Conservation (phyloP, 2,888 invertebrate species). For the Endotricha flammealis region DNA sequence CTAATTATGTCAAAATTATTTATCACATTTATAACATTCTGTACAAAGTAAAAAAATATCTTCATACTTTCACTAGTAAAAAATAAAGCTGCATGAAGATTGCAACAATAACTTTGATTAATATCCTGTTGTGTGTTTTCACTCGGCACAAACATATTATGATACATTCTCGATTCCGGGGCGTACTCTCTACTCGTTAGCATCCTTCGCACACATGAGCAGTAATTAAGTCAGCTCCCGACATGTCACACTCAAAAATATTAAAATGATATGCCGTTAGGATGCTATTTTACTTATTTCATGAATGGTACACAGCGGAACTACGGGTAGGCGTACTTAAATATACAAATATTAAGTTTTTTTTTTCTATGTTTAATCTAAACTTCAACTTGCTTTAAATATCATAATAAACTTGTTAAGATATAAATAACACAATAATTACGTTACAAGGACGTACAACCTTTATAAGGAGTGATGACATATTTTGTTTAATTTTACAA, state of each 20-base stretch:
- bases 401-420: conserved; percentile 60
- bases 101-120: conserved; percentile 35
- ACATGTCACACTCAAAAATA: conserved; percentile 24
- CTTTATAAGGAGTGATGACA: conserved; percentile 67
- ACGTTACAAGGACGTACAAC: conserved; percentile 71
- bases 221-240: conserved; percentile 8
- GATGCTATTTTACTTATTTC: conserved; percentile 32
- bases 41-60: conserved; percentile 77
- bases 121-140: conserved; percentile 31
- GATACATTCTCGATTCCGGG: conserved; percentile 10
- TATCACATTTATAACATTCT: conserved; percentile 76
- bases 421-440: conserved; percentile 68
- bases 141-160: conserved; percentile 27
- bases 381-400: conserved; percentile 54
- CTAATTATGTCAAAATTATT: conserved; percentile 74
- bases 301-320: conserved; percentile 31
- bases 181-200: conserved; percentile 4
- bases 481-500: conserved; percentile 45
- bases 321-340: conserved; percentile 50
- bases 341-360: conserved; percentile 51
- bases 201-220: not conserved
- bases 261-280: conserved; percentile 39
- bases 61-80: conserved; percentile 64
- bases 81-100: conserved; percentile 59
- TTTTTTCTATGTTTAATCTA: conserved; percentile 52